A percentile compares a stretch with the other conserved stretches of the same genome.
Conservation (phyloP, 1,140 invertebrate species). For the Caenorhabditis inopinata region DNA sequence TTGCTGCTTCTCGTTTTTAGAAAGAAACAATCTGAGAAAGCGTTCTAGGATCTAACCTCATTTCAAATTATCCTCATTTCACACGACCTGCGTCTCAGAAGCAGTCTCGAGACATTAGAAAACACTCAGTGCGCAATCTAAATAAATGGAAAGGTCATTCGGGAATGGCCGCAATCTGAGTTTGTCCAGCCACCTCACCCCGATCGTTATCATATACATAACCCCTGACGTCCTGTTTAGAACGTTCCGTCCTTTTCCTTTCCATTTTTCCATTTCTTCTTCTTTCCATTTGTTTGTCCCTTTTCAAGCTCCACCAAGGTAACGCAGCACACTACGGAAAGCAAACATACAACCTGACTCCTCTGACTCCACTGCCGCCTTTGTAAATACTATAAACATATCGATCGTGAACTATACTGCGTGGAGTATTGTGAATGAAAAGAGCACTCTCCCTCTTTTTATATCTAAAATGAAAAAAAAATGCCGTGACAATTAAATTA, state of each 20-base stretch:
- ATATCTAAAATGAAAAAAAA: too few relatives aligned
- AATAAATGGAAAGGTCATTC: conserved; percentile 24
- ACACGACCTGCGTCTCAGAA: background rate
- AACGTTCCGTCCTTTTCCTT: background rate
- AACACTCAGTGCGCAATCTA: conserved; percentile 6
- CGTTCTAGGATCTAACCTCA: background rate
- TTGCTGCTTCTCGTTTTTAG: too few relatives aligned
- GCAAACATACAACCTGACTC: conserved; percentile 32
- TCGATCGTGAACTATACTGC: background rate
- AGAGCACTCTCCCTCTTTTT: too few relatives aligned
- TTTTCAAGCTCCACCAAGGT: conserved; percentile 5
- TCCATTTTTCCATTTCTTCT: background rate
- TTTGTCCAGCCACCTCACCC: background rate
- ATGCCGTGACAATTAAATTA: background rate
- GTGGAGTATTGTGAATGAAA: too few relatives aligned
- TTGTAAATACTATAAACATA: conserved; percentile 21
- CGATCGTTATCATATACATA: conserved; percentile 33
- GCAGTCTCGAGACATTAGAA: conserved; percentile 4
- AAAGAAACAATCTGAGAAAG: too few relatives aligned
- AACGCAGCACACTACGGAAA: conserved; percentile 30
- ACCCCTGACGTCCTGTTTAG: background rate
- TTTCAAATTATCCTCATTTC: background rate
- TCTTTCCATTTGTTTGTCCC: conserved; percentile 14
- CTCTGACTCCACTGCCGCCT: conserved; percentile 18
- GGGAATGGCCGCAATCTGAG: conserved; percentile 31